Evolutionary conservation across 2,888 invertebrate species (phyloP), one percentile per base, ranked within the genome.

Genomic region (Meliscaeva auricollis): DNA sequence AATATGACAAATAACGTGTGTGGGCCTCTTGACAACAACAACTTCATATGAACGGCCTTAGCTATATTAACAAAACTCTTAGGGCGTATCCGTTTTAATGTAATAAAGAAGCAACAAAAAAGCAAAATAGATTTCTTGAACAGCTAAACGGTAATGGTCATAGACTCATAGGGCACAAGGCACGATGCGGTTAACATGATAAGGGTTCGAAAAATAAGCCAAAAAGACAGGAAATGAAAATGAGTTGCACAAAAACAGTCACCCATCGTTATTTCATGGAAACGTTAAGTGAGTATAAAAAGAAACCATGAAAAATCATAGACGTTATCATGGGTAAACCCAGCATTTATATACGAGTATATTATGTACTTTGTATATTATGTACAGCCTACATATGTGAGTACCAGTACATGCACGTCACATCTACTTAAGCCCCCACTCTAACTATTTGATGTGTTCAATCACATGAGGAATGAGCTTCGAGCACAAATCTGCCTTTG

Each of bases 221-320:
- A 11, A 22, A 46, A 52, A 46, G 32, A 30, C 56, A 66, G 56
- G 68, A 62, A 69, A 80, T 62, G 46, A 38, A 41, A 80, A 54
- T 56, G 46, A 30, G 46, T 41, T 56, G 48, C 15, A 32, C 35
- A 30, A 70, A 81, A 81, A 70, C 64, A 56, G 50, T 58, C 64
- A 76, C 69, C 41, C 56, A 56, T 72, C 70, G 70, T 76, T 41
- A 70, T 64, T 81, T 64, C 50, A 81, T 69, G 48, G 62, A 69
- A 50, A 41, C 41, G 64, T 56, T 70, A 70, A 76, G 76, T 58
- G 62, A 70, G 56, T 69, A 64, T 70, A 81, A 75, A 64, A 70
- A 80, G 75, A 75, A 75, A 32, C 38, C 75, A 75, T 69, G 48
- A 69, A 80, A 54, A 70, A 48, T 17, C 72, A 76, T 75, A 54